These are phyloP conservation scores for Drosophila leonis DNA, from an alignment of 2,888 invertebrate genomes.

Conservation along the genomic window DNA sequence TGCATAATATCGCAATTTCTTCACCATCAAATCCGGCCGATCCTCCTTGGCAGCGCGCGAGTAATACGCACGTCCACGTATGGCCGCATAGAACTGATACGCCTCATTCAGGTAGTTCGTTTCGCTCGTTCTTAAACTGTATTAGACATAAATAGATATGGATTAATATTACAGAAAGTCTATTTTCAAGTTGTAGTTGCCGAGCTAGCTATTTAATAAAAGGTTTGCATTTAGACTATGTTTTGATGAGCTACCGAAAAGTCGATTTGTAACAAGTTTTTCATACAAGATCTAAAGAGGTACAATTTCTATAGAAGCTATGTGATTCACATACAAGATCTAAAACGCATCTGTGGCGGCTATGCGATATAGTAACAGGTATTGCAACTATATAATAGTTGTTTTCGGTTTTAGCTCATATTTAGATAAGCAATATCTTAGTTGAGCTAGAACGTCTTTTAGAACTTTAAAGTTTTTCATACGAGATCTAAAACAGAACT, in stretches of 20 bases:
- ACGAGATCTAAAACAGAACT: no score
- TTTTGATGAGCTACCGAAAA: no score
- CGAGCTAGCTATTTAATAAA: not conserved
- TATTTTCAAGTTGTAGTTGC: no score
- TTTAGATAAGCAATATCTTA: not conserved
- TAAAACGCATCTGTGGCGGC: not conserved
- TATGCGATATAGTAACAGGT: not conserved
- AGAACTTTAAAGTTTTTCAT: no score
- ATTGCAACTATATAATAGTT: no score
- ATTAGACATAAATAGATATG: constrained; percentile 43
- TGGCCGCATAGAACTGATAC: constrained; percentile 98
- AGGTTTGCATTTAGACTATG: not conserved
- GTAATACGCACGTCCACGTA: constrained; percentile 96
- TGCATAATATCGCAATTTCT: constrained; percentile 97
- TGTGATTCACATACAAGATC: not conserved
- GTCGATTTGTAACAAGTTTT: not conserved
- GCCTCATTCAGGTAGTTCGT: constrained; percentile 98
- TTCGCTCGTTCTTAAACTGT: constrained; percentile 96
- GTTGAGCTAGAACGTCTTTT: no score
- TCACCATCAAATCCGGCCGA: constrained; percentile 97
- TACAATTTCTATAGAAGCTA: no score
- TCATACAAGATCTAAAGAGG: not conserved
- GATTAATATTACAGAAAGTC: not conserved
- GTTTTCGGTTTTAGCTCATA: not conserved
- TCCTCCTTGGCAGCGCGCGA: constrained; percentile 97